Base-by-base conservation (phyloP, 2,797 vertebrate genomes). In the Sebastiscus tertius region DNA sequence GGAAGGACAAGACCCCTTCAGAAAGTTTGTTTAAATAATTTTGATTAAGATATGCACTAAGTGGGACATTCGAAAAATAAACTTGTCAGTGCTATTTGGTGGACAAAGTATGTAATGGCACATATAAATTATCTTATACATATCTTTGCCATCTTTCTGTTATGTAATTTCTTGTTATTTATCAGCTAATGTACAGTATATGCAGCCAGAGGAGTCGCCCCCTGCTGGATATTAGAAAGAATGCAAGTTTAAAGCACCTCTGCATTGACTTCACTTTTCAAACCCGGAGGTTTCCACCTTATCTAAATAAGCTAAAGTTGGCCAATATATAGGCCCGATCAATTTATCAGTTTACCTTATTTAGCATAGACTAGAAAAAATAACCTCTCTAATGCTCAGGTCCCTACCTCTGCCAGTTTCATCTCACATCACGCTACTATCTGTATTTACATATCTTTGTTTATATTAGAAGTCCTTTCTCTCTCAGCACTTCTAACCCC, bases 281-380 rank as follows among this genome's bases (percentile, higher is more conserved):
- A 8, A 46, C 42, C 7, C 0, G 6, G 16, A 46, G 16, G 16
- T 46, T 46, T 0, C 16, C 16, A 18, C 42, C 33, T 39, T 4
- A 33, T 61, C 60, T 33, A 20, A n/a, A 34, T 42, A 13, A 59
- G 12, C 33, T 52, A 22, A 22, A n/a, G 26, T 8, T 3, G 6
- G 16, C 14, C 29, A 26, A 46, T 27, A 7, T n/a, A 61, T 12
- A 33, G 10, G 29, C 29, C 10, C 8, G 13, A 63, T n/a, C 7
- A 60, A 60, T 31, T 11, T 10, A 31, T 31, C 16, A 46, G 42
- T 46, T 3, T 60, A 20, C 58, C 58, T 60, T 24, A 24, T 65
- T 72, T n/a, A 22, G 8, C 10, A 24, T 29, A n/a, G 10, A 59
- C 14, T n/a, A 39, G 27, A 22, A 61, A 29, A 31, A 59, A 60